phyloP scores from a whole-genome alignment of 1,140 invertebrate species.

The Ceratosolen fusciceps region DNA sequence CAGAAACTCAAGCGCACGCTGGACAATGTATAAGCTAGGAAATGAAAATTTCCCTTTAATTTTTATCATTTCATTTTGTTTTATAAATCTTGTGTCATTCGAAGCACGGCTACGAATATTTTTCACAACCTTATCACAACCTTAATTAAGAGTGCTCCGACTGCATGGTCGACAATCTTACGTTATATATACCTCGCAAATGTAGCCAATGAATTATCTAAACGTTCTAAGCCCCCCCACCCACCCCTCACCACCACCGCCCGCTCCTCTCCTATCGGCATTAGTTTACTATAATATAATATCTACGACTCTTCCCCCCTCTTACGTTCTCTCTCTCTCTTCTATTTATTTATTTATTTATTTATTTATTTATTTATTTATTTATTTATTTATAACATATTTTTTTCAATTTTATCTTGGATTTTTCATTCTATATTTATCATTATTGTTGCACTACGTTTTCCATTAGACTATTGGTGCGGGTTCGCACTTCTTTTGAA shows the following conservation, averaged over 20 bases:
- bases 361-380: too few species aligned
- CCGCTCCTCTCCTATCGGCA: too few species aligned
- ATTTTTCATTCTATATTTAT: too few species aligned
- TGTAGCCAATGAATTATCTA: conserved; percentile 34
- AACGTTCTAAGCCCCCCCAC: too few species aligned
- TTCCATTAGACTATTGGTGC: conserved; percentile 1
- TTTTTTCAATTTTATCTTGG: too few species aligned
- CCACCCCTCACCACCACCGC: too few species aligned
- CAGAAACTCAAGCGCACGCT: conserved; percentile 34
- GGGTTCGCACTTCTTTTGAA: conserved; percentile 3
- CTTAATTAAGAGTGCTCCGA: conserved; percentile 68
- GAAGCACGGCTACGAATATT: conserved; percentile 67
- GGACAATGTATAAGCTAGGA: conserved; percentile 34
- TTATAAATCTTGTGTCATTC: conserved; percentile 60
- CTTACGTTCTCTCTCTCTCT: conserved; percentile 4
- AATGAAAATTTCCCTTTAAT: conserved; percentile 32
- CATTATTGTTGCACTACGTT: too few species aligned
- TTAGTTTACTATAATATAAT: conserved; percentile 1
- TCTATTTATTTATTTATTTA: neutral
- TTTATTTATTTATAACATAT: too few species aligned
- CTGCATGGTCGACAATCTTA: conserved; percentile 57
- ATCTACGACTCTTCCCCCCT: neutral
- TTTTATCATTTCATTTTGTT: conserved; percentile 20
- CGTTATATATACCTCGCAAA: conserved; percentile 52
- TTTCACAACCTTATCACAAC: conserved; percentile 73